phyloP scores from a whole-genome alignment of 2,797 vertebrate species.

The Spinus pinus region DNA sequence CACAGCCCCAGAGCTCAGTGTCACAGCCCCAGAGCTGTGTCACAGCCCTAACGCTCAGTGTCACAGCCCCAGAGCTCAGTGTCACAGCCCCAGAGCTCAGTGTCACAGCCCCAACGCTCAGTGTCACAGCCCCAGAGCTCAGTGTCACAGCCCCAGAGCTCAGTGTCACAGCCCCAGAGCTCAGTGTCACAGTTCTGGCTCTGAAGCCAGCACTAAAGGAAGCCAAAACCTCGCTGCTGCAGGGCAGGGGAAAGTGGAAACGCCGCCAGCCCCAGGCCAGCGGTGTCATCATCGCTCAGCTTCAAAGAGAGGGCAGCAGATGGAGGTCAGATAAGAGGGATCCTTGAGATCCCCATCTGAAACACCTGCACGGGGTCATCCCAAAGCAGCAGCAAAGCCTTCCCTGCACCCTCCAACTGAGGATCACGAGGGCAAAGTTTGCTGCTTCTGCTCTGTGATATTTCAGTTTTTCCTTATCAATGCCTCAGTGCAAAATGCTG shows the following conservation, averaged over 20 bases:
- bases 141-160: not conserved
- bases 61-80: too few relatives aligned
- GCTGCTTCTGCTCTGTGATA: not conserved
- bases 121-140: too few relatives aligned
- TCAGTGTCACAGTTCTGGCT: rapidly evolving
- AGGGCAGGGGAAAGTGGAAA: not conserved
- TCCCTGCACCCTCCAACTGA: not conserved
- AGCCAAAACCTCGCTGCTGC: not conserved
- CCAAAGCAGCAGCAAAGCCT: not conserved
- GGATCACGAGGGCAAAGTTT: not conserved
- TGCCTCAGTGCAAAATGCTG: not conserved
- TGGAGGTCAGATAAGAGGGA: not conserved
- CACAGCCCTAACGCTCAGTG: too few relatives aligned
- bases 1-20: too few relatives aligned
- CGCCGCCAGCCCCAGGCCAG: not conserved
- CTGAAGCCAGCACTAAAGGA: not conserved
- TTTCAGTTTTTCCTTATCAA: not conserved
- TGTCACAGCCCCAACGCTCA: too few relatives aligned
- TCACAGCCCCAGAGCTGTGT: too few relatives aligned
- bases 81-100: too few relatives aligned
- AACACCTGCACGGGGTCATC: not conserved
- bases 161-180: not conserved
- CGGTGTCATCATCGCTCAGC: not conserved
- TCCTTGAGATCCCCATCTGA: not conserved
- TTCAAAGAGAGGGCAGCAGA: not conserved